These are phyloP conservation scores for Linepithema humile DNA, from an alignment of 1,140 invertebrate species.

Conservation along the genomic window DNA sequence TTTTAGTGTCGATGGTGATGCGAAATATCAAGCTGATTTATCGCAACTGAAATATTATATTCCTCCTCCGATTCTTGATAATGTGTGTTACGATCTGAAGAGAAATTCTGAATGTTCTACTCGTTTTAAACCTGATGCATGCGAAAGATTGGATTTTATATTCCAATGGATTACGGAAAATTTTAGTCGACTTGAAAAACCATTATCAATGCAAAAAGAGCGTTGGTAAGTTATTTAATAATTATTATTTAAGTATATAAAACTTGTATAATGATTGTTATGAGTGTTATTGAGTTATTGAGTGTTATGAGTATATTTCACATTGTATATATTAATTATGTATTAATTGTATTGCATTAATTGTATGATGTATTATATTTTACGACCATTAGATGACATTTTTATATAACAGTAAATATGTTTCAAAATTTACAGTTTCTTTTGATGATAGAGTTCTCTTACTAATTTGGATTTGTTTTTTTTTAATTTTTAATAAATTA, in stretches of 20 bases:
- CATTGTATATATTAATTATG: too few species aligned
- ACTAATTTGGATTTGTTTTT: too few species aligned
- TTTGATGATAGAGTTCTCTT: too few species aligned
- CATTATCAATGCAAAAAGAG: neutral
- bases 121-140: conserved; percentile 74
- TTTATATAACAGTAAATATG: too few species aligned
- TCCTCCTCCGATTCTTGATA: conserved; percentile 64
- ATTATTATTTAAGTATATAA: conserved; percentile 1
- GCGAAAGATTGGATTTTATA: conserved; percentile 82
- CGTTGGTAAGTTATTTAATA: conserved; percentile 46
- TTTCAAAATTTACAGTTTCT: too few species aligned
- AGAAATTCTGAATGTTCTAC: conserved; percentile 76
- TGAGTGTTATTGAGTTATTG: too few species aligned
- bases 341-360: too few species aligned
- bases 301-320: too few species aligned
- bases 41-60: conserved; percentile 84
- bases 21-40: conserved; percentile 75
- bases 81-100: conserved; percentile 84
- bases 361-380: too few species aligned
- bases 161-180: conserved; percentile 84
- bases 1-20: conserved; percentile 82
- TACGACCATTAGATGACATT: too few species aligned
- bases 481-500: too few species aligned
- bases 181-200: conserved; percentile 56
- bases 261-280: neutral